Evolutionary conservation across 1,140 invertebrate species (phyloP), one percentile per base, ranked within the genome.

Genomic region (Caerostris darwini): DNA sequence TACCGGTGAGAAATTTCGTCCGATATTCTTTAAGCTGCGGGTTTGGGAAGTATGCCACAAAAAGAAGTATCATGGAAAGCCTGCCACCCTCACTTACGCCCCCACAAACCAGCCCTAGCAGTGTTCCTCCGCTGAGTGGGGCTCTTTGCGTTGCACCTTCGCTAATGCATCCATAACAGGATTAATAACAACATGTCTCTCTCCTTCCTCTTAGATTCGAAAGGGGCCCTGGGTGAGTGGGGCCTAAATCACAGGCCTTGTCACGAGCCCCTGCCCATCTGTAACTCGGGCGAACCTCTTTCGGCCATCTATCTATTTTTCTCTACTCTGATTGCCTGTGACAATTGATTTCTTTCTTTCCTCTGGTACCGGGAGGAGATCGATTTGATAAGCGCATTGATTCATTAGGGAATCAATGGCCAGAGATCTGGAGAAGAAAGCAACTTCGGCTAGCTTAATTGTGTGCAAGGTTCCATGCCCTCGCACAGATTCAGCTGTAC

Each of bases 121-220:
- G 85, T 64, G 57, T 57, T 34, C 83, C 56, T 7, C 19, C 61
- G 56, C 86, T 88, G 86, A 58, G 81, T 67, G 88, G 71, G 77
- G 92, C 69, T 88, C 91, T 86, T 93, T 77, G 85, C 83, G 91
- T 86, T 85, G 92, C 87, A 94, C 93, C 93, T 94, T 90, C 93
- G 81, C 93, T 94, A 94, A 94, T 94, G 88, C 93, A 94, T 88
- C 93, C 77, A 90, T 94, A 94, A 94, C 88, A 94, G 93, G 93
- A 94, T 94, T 94, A 94, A 94, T 94, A 94, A 90, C 93, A 90
- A 34, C 93, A 94, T 94, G 88, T 94, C 93, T 57, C 81, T 61
- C 19, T 82, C 71, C 56, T 56, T 59, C 57, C 85, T 82, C 59
- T 69, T 64, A 93, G 83, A n/a, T 86, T 53, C 64, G 17, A 71